Evolutionary conservation across 2,113 vertebrate genomes (phyloP).

Genomic region (Percopsis transmontana): DNA sequence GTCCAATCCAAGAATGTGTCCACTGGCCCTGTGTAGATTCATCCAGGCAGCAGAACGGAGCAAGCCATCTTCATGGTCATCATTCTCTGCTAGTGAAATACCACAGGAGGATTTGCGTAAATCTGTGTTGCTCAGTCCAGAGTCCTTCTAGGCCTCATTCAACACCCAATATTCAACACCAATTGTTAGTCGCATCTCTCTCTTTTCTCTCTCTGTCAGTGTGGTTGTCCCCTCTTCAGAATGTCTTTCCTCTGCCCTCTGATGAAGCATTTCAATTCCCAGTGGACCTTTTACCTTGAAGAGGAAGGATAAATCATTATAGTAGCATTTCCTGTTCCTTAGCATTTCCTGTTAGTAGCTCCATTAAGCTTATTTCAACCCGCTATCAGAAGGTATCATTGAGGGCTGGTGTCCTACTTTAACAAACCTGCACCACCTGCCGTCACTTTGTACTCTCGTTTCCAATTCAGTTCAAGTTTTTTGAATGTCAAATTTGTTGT

Average conservation of each 20-base stretch:
- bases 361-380: too few species aligned
- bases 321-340: not conserved
- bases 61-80: conserved; percentile 9
- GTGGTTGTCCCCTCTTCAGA: not conserved
- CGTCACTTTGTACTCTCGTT: too few species aligned
- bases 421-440: too few species aligned
- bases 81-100: conserved; percentile 7
- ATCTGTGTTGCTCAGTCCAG: conserved; percentile 19
- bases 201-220: not conserved
- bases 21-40: conserved; percentile 7
- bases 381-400: too few species aligned
- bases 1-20: not conserved
- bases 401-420: too few species aligned
- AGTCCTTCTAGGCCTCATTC: conserved; percentile 11
- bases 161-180: conserved; percentile 9
- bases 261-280: conserved; percentile 61
- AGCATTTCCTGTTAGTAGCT: too few species aligned
- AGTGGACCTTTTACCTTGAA: conserved; percentile 79
- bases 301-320: not conserved
- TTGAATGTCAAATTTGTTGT: too few species aligned
- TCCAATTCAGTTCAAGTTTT: too few species aligned
- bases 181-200: conserved; percentile 6
- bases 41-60: conserved; percentile 10
- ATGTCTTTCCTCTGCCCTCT: conserved; percentile 12
- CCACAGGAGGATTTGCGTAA: not conserved